phyloP scores from a whole-genome alignment of 2,888 invertebrate genomes.

The Julus scanicus region DNA sequence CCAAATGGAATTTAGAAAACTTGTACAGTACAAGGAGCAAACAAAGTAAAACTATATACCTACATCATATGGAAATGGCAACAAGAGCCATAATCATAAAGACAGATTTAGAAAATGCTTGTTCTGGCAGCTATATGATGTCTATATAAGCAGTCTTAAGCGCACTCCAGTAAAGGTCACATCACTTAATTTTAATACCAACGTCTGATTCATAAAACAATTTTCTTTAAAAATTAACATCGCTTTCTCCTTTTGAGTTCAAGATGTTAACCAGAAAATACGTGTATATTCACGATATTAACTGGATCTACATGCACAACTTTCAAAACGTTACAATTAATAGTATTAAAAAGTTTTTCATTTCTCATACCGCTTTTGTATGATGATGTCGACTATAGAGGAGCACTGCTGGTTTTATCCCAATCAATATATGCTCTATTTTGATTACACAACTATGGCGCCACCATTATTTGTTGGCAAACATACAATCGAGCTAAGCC shows the following conservation, averaged over 20 bases:
- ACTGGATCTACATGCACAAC: background rate
- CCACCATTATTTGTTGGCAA: conserved; percentile 4
- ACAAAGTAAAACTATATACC: background rate
- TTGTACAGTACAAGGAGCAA: background rate
- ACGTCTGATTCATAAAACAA: too few species aligned
- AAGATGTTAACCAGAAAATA: too few species aligned
- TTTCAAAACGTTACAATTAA: background rate
- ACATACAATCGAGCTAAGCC: conserved; percentile 6
- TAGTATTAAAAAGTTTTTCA: background rate
- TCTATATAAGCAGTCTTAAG: too few species aligned
- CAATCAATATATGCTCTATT: background rate
- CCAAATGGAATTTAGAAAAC: background rate
- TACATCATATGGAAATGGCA: background rate
- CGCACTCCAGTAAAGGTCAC: too few species aligned
- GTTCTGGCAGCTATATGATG: too few species aligned
- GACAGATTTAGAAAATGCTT: too few species aligned
- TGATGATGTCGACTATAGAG: background rate
- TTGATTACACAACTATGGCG: conserved; percentile 11
- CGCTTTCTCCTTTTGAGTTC: too few species aligned
- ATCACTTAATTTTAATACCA: too few species aligned
- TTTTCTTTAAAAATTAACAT: too few species aligned
- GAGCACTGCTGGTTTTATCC: background rate
- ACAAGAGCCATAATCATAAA: background rate
- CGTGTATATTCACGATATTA: background rate
- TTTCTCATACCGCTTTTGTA: background rate